Base-by-base conservation (phyloP, 1,140 invertebrate genomes). In the Geopemphigus sp. region DNA sequence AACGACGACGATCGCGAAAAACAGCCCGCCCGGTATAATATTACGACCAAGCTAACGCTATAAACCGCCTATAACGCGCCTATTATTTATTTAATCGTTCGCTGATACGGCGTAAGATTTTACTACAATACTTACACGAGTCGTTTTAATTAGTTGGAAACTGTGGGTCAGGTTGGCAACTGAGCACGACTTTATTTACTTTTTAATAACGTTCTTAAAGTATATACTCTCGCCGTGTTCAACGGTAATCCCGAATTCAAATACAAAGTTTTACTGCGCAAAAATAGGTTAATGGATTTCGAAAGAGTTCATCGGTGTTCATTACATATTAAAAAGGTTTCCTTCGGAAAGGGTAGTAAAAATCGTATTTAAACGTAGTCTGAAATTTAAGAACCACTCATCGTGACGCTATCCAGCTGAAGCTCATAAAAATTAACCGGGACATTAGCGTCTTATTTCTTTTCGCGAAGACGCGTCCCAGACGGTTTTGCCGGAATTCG, bases 271-370 rank as follows among this genome's bases (percentile, higher is more conserved):
- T 68, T 68, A 68, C 39, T 47, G 64, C 64, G 17, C 5, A 3
- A 68, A 68, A 68, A 68, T 68, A 47, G 64, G 64, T 68, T 68
- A 68, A 68, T 68, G 64, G 64, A 68, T 68, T 68, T 47, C 12
- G 24, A 68, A 68, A 47, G n/a, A 68, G 64, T 68, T 68, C 39
- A 68, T 50, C 22, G 64, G 64, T 68, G 39, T 68, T 68, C 39
- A 68, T 68, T 68, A 68, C 64, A 68, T 47, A 47, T 68, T 68
- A 68, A 68, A 68, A 68, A 68, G n/a, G 64, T 24, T 68, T 47
- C 45, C n/a, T 10, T 32, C 24, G 17, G 24, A 68, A 68, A 68
- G 39, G 39, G 64, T 24, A 24, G 45, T 68, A 17, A 68, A 66
- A 68, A 47, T 68, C 39, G 12, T 47, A 68, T 68, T 68, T 50